phyloP scores from a whole-genome alignment of 1,140 invertebrate genomes.

The Aphis gossypii region DNA sequence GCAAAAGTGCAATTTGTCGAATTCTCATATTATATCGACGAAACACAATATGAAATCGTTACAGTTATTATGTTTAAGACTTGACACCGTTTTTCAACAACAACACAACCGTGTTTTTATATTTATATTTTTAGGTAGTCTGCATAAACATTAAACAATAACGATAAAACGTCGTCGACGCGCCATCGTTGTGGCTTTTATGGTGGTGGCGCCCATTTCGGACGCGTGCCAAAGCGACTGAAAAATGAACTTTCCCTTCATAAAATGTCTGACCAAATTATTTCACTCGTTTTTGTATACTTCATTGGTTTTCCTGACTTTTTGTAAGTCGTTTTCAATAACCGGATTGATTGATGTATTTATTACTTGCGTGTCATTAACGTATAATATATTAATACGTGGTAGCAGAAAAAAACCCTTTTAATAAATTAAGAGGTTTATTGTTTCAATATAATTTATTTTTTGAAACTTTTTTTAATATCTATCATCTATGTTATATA shows the following conservation, averaged over 20 bases:
- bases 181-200: not conserved
- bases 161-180: not conserved
- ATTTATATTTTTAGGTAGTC: not conserved
- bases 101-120: not conserved
- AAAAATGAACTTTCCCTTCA: constrained; percentile 27
- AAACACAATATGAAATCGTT: not conserved
- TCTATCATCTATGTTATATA: not conserved
- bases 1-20: constrained; percentile 12
- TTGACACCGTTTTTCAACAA: not conserved
- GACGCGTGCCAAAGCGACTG: constrained; percentile 4
- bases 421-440: not conserved
- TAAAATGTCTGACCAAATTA: constrained; percentile 20
- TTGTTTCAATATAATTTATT: not conserved
- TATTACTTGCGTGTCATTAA: not conserved
- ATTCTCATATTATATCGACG: not conserved
- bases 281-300: not conserved
- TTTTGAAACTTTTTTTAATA: not conserved
- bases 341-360: not conserved
- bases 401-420: no score
- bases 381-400: not conserved
- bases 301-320: not conserved
- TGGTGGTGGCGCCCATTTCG: not conserved
- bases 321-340: not conserved
- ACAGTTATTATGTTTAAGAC: not conserved
- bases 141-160: constrained; percentile 32